Base-by-base conservation (phyloP, 2,113 vertebrate species). In the Pan paniscus region DNA sequence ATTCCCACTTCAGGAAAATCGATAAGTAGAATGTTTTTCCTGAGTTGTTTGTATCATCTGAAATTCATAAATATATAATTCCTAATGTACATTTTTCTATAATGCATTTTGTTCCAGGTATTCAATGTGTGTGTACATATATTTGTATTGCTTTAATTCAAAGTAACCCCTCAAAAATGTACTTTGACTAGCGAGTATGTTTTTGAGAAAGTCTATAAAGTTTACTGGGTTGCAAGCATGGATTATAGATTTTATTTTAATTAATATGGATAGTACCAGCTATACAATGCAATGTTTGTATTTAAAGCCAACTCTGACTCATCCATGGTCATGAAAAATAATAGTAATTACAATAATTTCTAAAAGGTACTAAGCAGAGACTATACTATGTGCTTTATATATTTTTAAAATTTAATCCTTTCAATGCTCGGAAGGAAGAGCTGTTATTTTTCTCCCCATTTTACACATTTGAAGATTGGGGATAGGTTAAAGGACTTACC, bases 161-260 rank as follows among this genome's bases (percentile, higher is more conserved):
- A 91, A 80, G 20, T 81, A 96, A 89, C 43, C 46, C 12, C 57
- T 96, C 64, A 75, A 89, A 96, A 81, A 75, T 89, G 23, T 79
- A 83, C 46, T 95, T 94, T 70, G 35, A 48, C 61, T 61, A 70
- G 25, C n/a, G 70, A 67, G 13, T 59, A 43, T 80, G 59, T 70
- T 79, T 90, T 83, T 94, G n/a, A 84, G 68, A 70, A 94, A 84
- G 35, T 73, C 52, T 79, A n/a, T 52, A 18, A 94, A 55, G 7
- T 67, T 82, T 92, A 86, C n/a, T 76, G 82, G 32, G 3, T 61
- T 85, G 8, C 52, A 93, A 81, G 43, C 27, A 76, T 81, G 43
- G 8, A 94, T 10, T 78, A 13, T 35, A 35, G 38, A 18, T 46
- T 46, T 32, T 96, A 30, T 50, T 75, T 22, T 50, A 81, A 55